Conservation (phyloP, 2,797 vertebrate species). For the Lemur catta region DNA sequence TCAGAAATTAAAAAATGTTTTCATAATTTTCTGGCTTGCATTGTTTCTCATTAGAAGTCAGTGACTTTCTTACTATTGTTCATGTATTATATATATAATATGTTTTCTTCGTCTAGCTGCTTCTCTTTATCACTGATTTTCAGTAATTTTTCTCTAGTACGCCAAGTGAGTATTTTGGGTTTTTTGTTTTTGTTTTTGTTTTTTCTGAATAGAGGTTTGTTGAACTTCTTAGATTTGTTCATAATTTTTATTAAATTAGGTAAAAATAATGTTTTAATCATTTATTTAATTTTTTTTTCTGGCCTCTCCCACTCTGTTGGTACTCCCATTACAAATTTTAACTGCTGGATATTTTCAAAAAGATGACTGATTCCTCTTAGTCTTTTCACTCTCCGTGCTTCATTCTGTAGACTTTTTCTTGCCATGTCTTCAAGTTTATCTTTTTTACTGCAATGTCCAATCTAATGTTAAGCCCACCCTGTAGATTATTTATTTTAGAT, state of each 20-base stretch:
- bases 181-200: background rate
- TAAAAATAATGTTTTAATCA: background rate
- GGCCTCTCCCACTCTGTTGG: background rate
- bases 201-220: background rate
- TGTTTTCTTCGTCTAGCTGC: background rate
- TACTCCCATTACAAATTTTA: background rate
- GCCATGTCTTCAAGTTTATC: background rate
- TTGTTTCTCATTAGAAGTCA: background rate
- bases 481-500: background rate
- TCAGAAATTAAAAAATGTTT: background rate
- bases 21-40: background rate
- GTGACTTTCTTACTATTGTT: background rate
- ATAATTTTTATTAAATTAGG: background rate
- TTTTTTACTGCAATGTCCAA: background rate
- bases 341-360: background rate
- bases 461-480: background rate
- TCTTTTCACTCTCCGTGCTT: background rate
- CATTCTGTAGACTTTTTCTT: background rate
- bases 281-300: background rate
- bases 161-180: background rate
- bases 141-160: background rate
- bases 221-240: background rate
- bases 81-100: background rate
- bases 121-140: background rate
- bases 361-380: background rate